These are phyloP conservation scores for Leptopilina boulardi DNA, from an alignment of 1,140 invertebrate genomes.

Conservation along the genomic window DNA sequence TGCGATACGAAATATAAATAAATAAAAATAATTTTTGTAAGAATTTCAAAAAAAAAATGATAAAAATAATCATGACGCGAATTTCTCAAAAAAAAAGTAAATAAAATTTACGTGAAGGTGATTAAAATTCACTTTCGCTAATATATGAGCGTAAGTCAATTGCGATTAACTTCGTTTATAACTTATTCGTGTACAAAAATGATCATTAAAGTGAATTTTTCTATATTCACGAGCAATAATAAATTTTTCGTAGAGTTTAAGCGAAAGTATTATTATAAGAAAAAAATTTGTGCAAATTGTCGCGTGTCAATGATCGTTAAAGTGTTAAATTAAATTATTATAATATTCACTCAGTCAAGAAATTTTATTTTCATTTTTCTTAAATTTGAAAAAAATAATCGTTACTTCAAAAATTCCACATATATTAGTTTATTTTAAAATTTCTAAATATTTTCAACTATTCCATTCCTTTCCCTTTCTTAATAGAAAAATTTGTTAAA, in stretches of 20 bases:
- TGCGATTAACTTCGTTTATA: conserved; percentile 35
- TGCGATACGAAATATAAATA: too few relatives aligned
- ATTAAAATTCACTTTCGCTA: conserved; percentile 54
- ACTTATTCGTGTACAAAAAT: conserved; percentile 1
- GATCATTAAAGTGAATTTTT: conserved; percentile 26
- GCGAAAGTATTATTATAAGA: conserved; percentile 31
- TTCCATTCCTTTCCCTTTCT: neutral
- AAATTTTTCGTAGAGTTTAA: neutral
- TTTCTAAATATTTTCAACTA: neutral
- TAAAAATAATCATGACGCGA: too few relatives aligned
- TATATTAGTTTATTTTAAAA: too few relatives aligned
- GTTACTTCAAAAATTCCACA: too few relatives aligned
- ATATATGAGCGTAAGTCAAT: conserved; percentile 23
- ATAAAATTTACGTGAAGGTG: conserved; percentile 46
- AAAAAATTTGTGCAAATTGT: conserved; percentile 3
- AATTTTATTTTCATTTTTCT: neutral
- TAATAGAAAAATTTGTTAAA: neutral
- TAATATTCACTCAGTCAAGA: neutral
- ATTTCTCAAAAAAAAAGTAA: conserved; percentile 21
- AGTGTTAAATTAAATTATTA: neutral
- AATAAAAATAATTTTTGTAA: neutral
- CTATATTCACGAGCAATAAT: neutral
- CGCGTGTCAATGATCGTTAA: conserved; percentile 1
- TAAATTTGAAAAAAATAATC: too few relatives aligned
- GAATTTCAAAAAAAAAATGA: neutral